A percentile compares a stretch with the other conserved stretches of the same genome.
Evolutionary conservation across 2,888 invertebrate species (phyloP).

Genomic region (Tenthredo amoena): DNA sequence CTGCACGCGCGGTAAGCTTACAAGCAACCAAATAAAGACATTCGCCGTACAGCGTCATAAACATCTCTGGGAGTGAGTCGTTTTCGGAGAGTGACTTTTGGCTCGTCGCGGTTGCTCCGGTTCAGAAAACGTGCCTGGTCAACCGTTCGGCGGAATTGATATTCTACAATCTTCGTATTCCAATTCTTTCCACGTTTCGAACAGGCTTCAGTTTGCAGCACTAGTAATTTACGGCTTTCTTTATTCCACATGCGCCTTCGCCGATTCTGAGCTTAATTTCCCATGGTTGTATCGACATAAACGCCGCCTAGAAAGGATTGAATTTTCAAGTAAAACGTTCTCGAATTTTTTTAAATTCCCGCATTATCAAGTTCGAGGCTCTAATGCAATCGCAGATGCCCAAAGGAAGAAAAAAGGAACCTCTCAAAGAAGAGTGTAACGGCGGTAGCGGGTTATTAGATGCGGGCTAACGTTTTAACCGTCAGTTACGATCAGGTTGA

Average conservation of each 20-base stretch:
- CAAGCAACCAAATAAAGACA: constrained; percentile 61
- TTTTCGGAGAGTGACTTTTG: constrained; percentile 55
- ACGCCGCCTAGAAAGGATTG: background rate
- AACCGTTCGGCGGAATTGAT: constrained; percentile 36
- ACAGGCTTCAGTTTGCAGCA: background rate
- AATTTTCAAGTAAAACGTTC: background rate
- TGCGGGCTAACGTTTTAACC: background rate
- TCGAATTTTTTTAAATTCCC: background rate
- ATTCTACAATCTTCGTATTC: constrained; percentile 38
- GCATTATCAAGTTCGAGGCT: background rate
- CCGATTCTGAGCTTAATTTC: background rate
- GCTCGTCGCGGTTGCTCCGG: constrained; percentile 37
- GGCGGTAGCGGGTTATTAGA: constrained; percentile 23
- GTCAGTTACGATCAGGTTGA: constrained; percentile 14
- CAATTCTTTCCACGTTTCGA: constrained; percentile 29
- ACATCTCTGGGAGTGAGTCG: constrained; percentile 60
- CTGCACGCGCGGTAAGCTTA: constrained; percentile 42
- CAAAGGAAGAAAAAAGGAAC: background rate
- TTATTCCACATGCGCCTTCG: background rate
- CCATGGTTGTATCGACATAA: background rate
- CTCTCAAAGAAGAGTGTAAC: background rate
- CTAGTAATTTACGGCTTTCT: background rate
- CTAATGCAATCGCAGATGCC: background rate
- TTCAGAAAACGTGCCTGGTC: constrained; percentile 36
- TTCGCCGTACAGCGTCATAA: constrained; percentile 60